A percentile compares a stretch with the other conserved stretches of the same genome.
Evolutionary conservation across 2,113 vertebrate species (phyloP).

Genomic region (Eclectus roratus): DNA sequence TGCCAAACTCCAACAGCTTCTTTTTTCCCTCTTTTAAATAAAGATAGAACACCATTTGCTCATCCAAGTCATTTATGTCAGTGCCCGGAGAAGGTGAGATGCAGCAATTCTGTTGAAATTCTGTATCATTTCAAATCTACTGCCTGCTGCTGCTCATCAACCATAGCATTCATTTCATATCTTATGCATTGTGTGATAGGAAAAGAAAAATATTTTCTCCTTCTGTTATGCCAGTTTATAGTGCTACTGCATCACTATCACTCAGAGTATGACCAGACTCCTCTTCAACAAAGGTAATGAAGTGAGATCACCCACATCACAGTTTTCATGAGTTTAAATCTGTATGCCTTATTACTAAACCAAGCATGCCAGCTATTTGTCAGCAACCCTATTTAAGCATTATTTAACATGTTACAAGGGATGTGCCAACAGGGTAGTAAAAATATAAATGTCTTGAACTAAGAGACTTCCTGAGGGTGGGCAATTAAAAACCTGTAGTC

Average conservation of each 20-base stretch:
- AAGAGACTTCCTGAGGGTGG: neutral
- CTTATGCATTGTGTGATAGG: neutral
- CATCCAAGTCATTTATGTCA: neutral
- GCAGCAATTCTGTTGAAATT: neutral
- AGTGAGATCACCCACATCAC: neutral
- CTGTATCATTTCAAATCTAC: neutral
- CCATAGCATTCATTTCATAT: neutral
- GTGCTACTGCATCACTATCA: neutral
- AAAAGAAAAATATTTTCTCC: conserved; percentile 24
- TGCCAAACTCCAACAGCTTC: neutral
- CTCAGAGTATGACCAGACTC: neutral
- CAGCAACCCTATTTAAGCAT: neutral
- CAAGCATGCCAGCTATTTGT: neutral
- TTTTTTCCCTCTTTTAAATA: neutral
- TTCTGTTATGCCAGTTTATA: neutral
- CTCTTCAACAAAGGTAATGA: neutral
- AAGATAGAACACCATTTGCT: neutral
- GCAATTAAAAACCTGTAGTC: neutral
- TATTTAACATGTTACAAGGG: neutral
- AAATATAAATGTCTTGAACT: neutral
- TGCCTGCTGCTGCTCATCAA: neutral
- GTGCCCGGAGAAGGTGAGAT: neutral
- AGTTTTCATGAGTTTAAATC: neutral
- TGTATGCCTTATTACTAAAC: neutral
- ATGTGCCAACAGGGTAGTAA: neutral